These are phyloP conservation scores for Kradibia gibbosae DNA, from an alignment of 1,140 invertebrate genomes.

Conservation along the genomic window DNA sequence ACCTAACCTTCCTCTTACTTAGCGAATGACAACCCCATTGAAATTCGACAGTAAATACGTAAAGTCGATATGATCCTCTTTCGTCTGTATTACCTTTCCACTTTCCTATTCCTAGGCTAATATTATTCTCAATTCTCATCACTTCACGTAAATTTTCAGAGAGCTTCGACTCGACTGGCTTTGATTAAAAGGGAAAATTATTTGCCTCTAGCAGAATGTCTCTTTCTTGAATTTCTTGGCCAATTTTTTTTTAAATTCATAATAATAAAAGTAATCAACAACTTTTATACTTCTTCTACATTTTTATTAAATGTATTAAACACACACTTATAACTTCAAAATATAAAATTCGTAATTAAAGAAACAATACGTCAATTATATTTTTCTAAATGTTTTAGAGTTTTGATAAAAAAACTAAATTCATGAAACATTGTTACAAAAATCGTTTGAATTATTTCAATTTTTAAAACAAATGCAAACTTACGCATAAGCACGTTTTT, in stretches of 20 bases:
- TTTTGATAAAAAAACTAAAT: too few relatives aligned
- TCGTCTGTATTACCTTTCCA: conserved; percentile 16
- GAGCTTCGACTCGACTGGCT: background rate
- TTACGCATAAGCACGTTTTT: too few relatives aligned
- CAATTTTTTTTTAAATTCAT: background rate
- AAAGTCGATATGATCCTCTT: conserved; percentile 37
- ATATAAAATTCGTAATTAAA: too few relatives aligned
- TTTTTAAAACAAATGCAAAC: too few relatives aligned
- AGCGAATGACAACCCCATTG: conserved; percentile 13
- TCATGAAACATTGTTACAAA: too few relatives aligned
- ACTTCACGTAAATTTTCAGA: background rate
- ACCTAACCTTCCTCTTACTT: background rate
- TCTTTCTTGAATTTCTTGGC: conserved; percentile 16
- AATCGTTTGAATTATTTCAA: too few relatives aligned
- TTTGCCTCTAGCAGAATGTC: conserved; percentile 15
- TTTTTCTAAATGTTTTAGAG: too few relatives aligned
- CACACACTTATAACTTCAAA: too few relatives aligned
- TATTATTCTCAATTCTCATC: conserved; percentile 30
- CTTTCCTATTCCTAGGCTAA: conserved; percentile 13
- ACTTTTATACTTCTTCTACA: too few relatives aligned
- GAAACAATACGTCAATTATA: too few relatives aligned
- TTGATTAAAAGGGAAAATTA: conserved; percentile 33
- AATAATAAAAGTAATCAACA: background rate
- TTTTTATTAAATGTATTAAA: too few relatives aligned
- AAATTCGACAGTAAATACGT: conserved; percentile 38